phyloP scores from a whole-genome alignment of 2,888 invertebrate species.

The Anthophora plumipes region DNA sequence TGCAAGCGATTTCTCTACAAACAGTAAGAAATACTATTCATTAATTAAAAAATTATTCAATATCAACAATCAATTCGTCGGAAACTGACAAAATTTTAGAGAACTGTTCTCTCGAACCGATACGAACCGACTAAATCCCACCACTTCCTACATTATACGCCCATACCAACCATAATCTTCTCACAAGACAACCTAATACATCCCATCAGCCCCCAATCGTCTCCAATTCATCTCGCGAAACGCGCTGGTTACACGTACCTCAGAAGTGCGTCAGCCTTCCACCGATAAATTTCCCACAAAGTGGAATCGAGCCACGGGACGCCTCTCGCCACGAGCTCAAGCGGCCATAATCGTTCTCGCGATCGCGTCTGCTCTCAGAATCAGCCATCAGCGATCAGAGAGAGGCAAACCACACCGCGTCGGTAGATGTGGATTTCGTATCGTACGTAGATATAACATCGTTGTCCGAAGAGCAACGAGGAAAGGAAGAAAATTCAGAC shows the following conservation, averaged over 20 bases:
- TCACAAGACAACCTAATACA: conserved; percentile 3
- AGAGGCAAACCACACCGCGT: not conserved
- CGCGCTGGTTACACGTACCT: not conserved
- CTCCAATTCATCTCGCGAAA: conserved; percentile 32
- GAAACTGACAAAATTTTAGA: not conserved
- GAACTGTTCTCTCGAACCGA: too few species aligned
- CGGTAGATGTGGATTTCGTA: not conserved
- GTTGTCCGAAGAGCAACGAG: not conserved
- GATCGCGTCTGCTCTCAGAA: conserved; percentile 7
- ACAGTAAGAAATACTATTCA: too few species aligned
- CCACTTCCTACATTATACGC: too few species aligned
- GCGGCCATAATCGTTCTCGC: conserved; percentile 18
- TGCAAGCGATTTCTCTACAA: too few species aligned
- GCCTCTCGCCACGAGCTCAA: conserved; percentile 4
- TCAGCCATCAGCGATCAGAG: conserved; percentile 24
- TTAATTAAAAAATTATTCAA: too few species aligned
- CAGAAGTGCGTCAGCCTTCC: not conserved
- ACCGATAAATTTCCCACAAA: conserved; percentile 41
- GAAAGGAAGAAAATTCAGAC: conserved; percentile 26
- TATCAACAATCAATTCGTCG: too few species aligned
- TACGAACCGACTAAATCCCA: too few species aligned
- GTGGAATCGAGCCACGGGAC: conserved; percentile 30
- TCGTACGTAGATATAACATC: not conserved
- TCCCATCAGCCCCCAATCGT: conserved; percentile 15
- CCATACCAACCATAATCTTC: not conserved